These are phyloP conservation scores for Scomber japonicus DNA, from an alignment of 2,113 vertebrate species.

Conservation along the genomic window DNA sequence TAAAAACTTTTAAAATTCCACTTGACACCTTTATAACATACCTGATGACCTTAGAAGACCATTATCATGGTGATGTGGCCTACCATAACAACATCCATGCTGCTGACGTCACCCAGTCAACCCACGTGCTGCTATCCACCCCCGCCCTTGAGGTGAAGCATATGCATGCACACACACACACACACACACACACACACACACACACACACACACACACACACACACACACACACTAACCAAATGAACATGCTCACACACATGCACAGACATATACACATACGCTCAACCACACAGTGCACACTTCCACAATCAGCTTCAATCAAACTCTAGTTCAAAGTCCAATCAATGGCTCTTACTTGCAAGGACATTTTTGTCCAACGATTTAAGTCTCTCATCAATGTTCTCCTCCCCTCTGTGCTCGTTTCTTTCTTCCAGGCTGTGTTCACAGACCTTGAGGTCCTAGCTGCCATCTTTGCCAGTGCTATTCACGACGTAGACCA, in stretches of 20 bases:
- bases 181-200: slow-evolving; percentile 1
- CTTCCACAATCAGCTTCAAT: slow-evolving; percentile 68
- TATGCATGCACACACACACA: background rate
- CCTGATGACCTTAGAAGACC: slow-evolving; percentile 98
- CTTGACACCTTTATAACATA: slow-evolving; percentile 98
- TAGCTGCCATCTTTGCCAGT: slow-evolving; percentile 99
- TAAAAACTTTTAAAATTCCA: slow-evolving; percentile 99
- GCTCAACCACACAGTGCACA: background rate
- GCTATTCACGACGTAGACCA: slow-evolving; percentile 99
- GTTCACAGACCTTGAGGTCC: slow-evolving; percentile 98
- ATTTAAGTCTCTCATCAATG: slow-evolving; percentile 41
- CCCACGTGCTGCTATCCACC: slow-evolving; percentile 96
- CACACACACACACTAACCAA: slow-evolving; percentile 5
- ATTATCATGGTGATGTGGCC: slow-evolving; percentile 97
- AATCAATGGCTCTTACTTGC: slow-evolving; percentile 62
- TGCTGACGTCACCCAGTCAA: slow-evolving; percentile 98
- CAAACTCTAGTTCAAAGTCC: slow-evolving; percentile 54
- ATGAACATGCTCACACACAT: slow-evolving; percentile 4
- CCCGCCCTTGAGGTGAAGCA: slow-evolving; percentile 94
- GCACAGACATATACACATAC: background rate
- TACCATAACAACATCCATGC: slow-evolving; percentile 99
- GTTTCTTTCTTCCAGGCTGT: slow-evolving; percentile 88
- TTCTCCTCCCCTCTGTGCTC: slow-evolving; percentile 19
- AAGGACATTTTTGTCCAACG: slow-evolving; percentile 54
- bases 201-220: background rate